Base-by-base conservation (phyloP, 2,113 vertebrate genomes). In the Toxotes chatareus region DNA sequence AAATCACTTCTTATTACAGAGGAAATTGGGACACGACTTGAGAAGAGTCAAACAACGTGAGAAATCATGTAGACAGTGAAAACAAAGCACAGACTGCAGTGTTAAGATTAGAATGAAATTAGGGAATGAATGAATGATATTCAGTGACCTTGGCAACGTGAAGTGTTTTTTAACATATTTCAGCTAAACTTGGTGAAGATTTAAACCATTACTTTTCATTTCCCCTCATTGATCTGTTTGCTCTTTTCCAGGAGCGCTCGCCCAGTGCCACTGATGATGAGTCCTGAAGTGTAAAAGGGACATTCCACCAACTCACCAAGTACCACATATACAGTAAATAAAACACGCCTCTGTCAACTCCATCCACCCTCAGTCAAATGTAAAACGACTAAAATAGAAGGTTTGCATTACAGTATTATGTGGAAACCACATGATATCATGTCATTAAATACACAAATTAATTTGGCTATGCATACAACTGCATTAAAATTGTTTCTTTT, bases 241-340 rank as follows among this genome's bases (percentile, higher is more conserved):
- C 53, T 74, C 10, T 86, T 59, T 72, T 81, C 6, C 72, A 94
- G 93, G 93, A 94, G 82, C 92, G 85, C 17, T 91, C 93, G 13
- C 89, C 90, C 56, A 93, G 93, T 74, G 91, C 90, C 76, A 91
- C 93, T 1, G 93, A 93, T 42, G 93, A 94, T 23, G 93, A 94
- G 49, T 83, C 90, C 60, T 94, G 71, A 94, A 59, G 72, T 56
- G 74, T n/a, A 17, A 31, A 85, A 77, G 57, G 49, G 64, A 76
- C 19, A 56, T 71, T 57, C 69, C 74, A 67, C 57, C 40, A 78
- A 68, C 53, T 68, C 12, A 51, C 73, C n/a, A 42, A 83, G 51
- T 65, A 63, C 31, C 34, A 49, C 36, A 49, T 64, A 32, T 10
- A 62, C 64, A 83, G 56, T 61, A 76, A 71, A 75, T 27, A 60